These are phyloP conservation scores for Nothocercus nigrocapillus DNA, from an alignment of 2,113 vertebrate genomes.

Conservation along the genomic window DNA sequence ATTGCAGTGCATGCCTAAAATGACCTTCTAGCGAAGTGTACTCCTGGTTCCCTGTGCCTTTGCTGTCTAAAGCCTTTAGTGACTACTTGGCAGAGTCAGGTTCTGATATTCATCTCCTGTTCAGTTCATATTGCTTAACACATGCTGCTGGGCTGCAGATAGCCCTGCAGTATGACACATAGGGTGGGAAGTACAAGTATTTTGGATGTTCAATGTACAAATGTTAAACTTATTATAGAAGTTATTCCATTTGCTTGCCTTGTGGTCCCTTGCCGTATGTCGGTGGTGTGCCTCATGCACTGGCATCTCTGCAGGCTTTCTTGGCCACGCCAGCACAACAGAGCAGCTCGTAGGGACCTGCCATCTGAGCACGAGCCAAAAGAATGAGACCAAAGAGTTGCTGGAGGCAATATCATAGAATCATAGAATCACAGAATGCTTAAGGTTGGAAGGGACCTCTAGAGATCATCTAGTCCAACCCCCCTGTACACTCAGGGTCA, in stretches of 20 bases:
- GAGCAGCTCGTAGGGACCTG: background rate
- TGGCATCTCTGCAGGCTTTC: background rate
- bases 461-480: too few relatives aligned
- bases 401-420: background rate
- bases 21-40: background rate
- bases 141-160: background rate
- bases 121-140: background rate
- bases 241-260: background rate
- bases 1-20: background rate
- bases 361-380: background rate
- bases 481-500: too few relatives aligned
- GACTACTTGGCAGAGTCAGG: background rate
- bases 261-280: background rate
- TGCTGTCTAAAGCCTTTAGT: background rate
- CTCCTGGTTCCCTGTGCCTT: fast-evolving
- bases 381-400: background rate
- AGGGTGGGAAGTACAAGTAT: background rate
- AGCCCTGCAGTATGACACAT: background rate
- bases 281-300: background rate
- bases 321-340: background rate
- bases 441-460: too few relatives aligned
- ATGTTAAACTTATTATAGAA: background rate
- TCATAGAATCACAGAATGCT: too few relatives aligned
- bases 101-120: fast-evolving
- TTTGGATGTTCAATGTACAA: background rate